Evolutionary conservation across 2,888 invertebrate genomes (phyloP), one percentile per base, ranked within the genome.

Genomic region (Calameuta pallipes): DNA sequence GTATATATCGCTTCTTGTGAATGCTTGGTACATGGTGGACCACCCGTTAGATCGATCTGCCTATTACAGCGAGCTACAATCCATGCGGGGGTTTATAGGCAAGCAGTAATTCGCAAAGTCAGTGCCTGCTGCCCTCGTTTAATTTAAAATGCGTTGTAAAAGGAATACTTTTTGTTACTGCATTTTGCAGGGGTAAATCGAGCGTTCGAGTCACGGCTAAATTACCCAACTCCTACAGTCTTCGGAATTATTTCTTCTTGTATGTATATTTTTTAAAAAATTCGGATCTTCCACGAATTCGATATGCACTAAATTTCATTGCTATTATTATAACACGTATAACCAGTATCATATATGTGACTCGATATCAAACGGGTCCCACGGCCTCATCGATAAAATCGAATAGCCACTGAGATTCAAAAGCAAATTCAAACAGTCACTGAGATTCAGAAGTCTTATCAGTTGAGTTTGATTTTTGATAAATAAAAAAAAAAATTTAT

Each of bases 51-150:
- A 56, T 56, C 23, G 56, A 56, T 56, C 56, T 23, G 56, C 23
- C 56, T 56, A 56, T 56, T 56, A 23, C 56, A 56, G 56, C 56
- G 56, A 23, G 56, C 56, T 56, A 9, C 56, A 56, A 56, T 56
- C 56, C 56, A 56, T 56, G 56, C 71, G 71, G 71, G 71, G 31
- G 71, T 71, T 31, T 34, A 31, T 13, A 34, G 71, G 31, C 31
- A 31, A 23, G 71, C 71, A 33, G 34, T 71, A 71, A 71, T 71
- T 71, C 71, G 31, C 71, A 71, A 34, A 71, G 71, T 71, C 71
- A 31, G 71, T 34, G 31, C 31, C 71, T 13, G 31, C 71, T 31
- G 34, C 71, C 31, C 71, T 34, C 15, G 31, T 71, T 71, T 34
- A 34, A 71, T 71, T 31, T 71, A 71, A 71, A 71, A 71, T 34